Evolutionary conservation across 2,888 invertebrate genomes (phyloP), one percentile per base, ranked within the genome.

Genomic region (Terebella lapidaria): DNA sequence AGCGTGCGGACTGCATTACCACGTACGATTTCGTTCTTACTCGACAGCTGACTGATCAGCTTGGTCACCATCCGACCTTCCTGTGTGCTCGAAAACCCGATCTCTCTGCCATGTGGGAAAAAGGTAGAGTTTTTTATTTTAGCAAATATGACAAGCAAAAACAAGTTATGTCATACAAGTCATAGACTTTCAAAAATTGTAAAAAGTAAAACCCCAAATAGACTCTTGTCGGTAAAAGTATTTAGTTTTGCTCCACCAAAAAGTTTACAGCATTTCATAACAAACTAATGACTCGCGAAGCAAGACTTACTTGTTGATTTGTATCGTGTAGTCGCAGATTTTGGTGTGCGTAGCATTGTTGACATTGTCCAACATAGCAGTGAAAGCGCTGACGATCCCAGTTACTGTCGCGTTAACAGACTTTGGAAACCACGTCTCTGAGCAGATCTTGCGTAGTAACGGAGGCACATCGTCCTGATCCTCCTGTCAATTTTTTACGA

Each of bases 1-100:
- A 71, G 51, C 1, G 70, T 68, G 26, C 61, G 58, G 15, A 73
- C 22, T 15, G 68, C 65, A 49, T 67, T 61, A 28, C 64, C 65
- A 54, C 65, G 64, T 2, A 67, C 62, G 24, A 65, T 60, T 5
- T 62, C 52, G 26, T 65, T 65, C 2, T 59, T 46, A 24, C 62
- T 59, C 20, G 59, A 56, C 30, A 72, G 57, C 57, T 70, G 71
- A 18, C 59, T 45, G 2, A 66, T 66, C 52, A 72, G 60, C 46
- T 67, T 70, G 20, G 63, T 64, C 0, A 69, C 56, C 15, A 64
- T 59, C 52, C n/a, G n/a, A n/a, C n/a, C n/a, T n/a, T n/a, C n/a
- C n/a, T n/a, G n/a, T n/a, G n/a, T n/a, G n/a, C n/a, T n/a, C n/a
- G n/a, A n/a, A n/a, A n/a, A n/a, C n/a, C n/a, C n/a, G n/a, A n/a